Evolutionary conservation across 1,140 invertebrate genomes (phyloP).

Genomic region (Globodera ellingtonae): DNA sequence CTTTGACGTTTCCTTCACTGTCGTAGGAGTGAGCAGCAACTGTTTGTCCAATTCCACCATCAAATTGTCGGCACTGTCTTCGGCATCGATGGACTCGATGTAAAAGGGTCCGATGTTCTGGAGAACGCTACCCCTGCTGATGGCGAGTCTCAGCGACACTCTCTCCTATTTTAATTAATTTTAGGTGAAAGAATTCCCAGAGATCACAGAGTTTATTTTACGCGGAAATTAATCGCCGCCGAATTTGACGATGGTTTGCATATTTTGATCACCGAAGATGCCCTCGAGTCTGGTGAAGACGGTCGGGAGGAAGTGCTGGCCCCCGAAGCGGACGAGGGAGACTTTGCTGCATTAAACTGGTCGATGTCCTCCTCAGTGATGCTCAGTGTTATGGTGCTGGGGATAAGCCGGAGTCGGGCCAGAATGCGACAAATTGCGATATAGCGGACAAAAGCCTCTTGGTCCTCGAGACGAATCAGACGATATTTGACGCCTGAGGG

Average conservation of each 20-base stretch:
- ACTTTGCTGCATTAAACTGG: neutral
- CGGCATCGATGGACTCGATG: constrained; percentile 13
- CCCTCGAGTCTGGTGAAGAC: neutral
- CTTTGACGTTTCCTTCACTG: neutral
- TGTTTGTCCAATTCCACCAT: neutral
- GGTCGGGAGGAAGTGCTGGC: constrained; percentile 12
- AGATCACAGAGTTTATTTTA: neutral
- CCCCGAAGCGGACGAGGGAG: neutral
- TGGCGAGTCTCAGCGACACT: constrained; percentile 8
- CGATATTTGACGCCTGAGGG: constrained; percentile 26
- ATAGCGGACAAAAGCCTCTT: constrained; percentile 28
- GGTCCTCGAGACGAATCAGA: constrained; percentile 15
- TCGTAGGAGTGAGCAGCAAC: neutral
- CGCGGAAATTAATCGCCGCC: neutral
- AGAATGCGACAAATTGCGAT: constrained; percentile 31
- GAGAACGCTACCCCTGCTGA: constrained; percentile 15
- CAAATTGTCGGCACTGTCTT: neutral
- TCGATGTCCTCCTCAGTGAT: constrained; percentile 18
- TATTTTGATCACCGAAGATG: neutral
- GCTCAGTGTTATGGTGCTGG: constrained; percentile 28
- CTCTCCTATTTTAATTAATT: neutral
- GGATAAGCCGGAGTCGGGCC: constrained; percentile 12
- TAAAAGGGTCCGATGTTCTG: constrained; percentile 21
- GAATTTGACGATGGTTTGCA: neutral
- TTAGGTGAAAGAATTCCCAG: no score